Conservation (phyloP, 2,113 vertebrate species). For the Ptilorrhoa leucosticta region DNA sequence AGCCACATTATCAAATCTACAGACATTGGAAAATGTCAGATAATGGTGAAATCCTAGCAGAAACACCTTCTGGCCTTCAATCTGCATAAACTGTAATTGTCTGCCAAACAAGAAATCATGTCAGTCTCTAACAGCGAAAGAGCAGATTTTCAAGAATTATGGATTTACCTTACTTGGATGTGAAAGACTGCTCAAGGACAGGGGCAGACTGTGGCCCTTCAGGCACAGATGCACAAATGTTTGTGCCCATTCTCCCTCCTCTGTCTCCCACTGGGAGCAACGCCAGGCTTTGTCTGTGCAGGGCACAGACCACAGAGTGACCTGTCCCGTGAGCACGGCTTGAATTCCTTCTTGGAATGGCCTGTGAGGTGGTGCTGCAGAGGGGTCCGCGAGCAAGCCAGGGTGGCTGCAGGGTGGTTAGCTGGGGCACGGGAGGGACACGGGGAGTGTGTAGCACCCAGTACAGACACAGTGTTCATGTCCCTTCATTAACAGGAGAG, state of each 20-base stretch:
- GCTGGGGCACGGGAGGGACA: not conserved
- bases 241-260: not conserved
- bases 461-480: not conserved
- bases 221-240: not conserved
- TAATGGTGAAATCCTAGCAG: not conserved
- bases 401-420: not conserved
- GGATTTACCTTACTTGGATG: not conserved
- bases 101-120: not conserved
- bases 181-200: not conserved
- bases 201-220: not conserved
- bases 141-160: not conserved
- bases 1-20: not conserved
- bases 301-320: not conserved
- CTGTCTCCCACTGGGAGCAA: not conserved
- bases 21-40: not conserved
- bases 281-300: not conserved
- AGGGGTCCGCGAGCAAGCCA: fast-evolving
- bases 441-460: not conserved
- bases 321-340: fast-evolving
- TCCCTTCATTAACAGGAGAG: not conserved
- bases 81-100: not conserved
- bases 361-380: not conserved
- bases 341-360: not conserved
- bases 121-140: not conserved
- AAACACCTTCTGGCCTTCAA: not conserved